Percentiles rank a stretch among this genome's conserved stretches.
These are phyloP conservation scores for Telmatherina bonti DNA, from an alignment of 2,797 vertebrate genomes.

Conservation along the genomic window DNA sequence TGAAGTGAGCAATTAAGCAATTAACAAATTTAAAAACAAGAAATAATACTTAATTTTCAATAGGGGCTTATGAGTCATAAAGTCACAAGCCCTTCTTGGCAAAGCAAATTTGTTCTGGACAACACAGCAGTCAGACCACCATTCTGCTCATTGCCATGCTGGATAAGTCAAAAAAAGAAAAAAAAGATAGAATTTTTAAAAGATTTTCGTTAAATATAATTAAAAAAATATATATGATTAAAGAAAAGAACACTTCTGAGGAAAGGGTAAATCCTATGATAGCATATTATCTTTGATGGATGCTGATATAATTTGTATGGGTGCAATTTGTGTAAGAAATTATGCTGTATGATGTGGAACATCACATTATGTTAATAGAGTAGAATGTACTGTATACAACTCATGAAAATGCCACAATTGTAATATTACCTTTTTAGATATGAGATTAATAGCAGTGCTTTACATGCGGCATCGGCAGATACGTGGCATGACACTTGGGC, in stretches of 20 bases:
- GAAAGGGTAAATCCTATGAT: neutral
- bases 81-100: too few relatives aligned
- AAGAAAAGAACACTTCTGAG: neutral
- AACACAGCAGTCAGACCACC: too few relatives aligned
- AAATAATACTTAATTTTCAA: too few relatives aligned
- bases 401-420: neutral
- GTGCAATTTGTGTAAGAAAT: neutral
- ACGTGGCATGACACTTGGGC: too few relatives aligned
- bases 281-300: neutral
- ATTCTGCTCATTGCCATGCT: too few relatives aligned
- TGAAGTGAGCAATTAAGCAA: too few relatives aligned
- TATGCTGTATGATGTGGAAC: neutral
- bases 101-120: too few relatives aligned
- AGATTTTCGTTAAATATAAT: too few relatives aligned
- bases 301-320: neutral
- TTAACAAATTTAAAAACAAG: too few relatives aligned
- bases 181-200: too few relatives aligned
- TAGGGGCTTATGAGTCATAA: too few relatives aligned
- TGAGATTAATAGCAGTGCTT: neutral
- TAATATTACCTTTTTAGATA: neutral
- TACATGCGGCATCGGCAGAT: neutral
- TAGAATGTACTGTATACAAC: neutral
- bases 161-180: too few relatives aligned
- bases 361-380: neutral
- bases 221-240: neutral